A percentile compares a stretch with the other conserved stretches of the same genome.
Conservation (phyloP, 2,888 invertebrate genomes). For the Plebejus melissa region DNA sequence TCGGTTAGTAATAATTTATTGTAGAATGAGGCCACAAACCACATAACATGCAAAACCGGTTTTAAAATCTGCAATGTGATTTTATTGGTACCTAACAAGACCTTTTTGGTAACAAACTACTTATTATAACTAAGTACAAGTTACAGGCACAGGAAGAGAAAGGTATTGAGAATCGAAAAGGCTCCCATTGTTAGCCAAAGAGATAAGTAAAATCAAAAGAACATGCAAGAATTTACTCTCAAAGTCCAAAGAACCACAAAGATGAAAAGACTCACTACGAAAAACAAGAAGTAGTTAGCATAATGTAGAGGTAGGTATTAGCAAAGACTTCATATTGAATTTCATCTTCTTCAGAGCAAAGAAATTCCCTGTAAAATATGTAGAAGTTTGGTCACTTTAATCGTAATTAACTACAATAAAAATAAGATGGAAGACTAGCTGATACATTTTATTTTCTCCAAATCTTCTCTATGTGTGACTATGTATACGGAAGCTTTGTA, state of each 20-base stretch:
- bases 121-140: not conserved
- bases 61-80: constrained; percentile 2
- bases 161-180: not conserved
- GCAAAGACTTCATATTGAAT: no score
- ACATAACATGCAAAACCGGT: constrained; percentile 25
- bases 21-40: constrained; percentile 12
- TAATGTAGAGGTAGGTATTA: no score
- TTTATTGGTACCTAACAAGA: not conserved
- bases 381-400: no score
- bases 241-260: not conserved
- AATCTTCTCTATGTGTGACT: no score
- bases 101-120: not conserved
- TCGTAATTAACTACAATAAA: no score
- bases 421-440: no score
- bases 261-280: no score
- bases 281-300: no score
- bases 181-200: not conserved
- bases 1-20: constrained; percentile 10
- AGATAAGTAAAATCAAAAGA: not conserved
- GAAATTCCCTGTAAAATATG: no score
- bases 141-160: constrained; percentile 7
- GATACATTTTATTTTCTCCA: no score
- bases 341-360: no score
- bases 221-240: not conserved
- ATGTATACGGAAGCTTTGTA: no score